Conservation (phyloP, 2,888 invertebrate genomes). For the Endomychus coccineus region DNA sequence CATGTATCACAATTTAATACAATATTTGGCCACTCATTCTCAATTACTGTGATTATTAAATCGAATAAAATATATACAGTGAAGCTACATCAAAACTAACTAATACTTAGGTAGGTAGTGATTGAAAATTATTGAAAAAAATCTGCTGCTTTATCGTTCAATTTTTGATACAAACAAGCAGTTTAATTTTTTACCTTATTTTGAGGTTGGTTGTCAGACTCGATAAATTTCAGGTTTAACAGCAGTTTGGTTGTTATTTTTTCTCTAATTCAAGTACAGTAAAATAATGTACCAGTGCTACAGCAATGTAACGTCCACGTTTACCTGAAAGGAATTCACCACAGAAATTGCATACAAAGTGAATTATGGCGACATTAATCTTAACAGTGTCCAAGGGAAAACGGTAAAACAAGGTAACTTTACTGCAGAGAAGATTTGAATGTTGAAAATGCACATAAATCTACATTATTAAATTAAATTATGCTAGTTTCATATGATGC, state of each 20-base stretch:
- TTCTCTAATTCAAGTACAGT: constrained; percentile 17
- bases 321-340: constrained; percentile 24
- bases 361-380: constrained; percentile 27
- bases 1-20: too few species aligned
- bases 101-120: too few species aligned
- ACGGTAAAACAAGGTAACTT: constrained; percentile 20
- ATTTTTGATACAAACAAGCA: background rate
- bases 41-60: too few species aligned
- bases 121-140: too few species aligned
- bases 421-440: constrained; percentile 8
- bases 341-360: constrained; percentile 26
- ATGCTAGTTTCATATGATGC: constrained; percentile 16
- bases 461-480: constrained; percentile 25
- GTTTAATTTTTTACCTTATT: constrained; percentile 10
- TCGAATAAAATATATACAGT: too few species aligned
- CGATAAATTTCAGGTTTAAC: constrained; percentile 19
- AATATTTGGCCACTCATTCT: too few species aligned
- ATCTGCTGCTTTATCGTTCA: too few species aligned
- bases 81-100: too few species aligned
- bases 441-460: constrained; percentile 22
- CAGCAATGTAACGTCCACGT: background rate
- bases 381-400: constrained; percentile 25
- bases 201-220: constrained; percentile 15
- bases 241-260: constrained; percentile 6
- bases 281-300: constrained; percentile 13